Conservation (phyloP, 2,797 vertebrate genomes). For the Malurus leucopterus region DNA sequence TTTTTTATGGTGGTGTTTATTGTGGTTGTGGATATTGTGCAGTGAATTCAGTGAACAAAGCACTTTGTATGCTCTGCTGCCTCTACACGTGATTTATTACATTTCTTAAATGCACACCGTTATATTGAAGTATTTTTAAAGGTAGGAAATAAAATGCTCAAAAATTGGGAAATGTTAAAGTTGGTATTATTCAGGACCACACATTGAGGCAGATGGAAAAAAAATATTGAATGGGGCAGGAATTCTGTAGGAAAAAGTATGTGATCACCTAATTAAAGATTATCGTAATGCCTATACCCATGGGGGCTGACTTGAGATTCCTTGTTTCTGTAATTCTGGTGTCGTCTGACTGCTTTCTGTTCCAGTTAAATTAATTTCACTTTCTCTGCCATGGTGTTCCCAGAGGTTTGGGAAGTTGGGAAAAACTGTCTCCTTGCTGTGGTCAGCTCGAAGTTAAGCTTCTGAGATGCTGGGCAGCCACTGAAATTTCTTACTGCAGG, state of each 20-base stretch:
- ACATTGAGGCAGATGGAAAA: not conserved
- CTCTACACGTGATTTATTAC: not conserved
- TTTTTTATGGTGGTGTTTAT: conserved; percentile 8
- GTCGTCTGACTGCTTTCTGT: not conserved
- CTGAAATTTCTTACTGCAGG: not conserved
- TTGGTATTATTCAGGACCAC: conserved; percentile 1
- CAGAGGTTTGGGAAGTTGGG: not conserved
- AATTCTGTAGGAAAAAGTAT: not conserved
- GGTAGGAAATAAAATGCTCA: not conserved
- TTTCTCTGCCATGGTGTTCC: not conserved
- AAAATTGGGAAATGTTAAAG: conserved; percentile 11
- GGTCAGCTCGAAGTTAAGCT: not conserved
- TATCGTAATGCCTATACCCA: not conserved
- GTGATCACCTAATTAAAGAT: conserved; percentile 3
- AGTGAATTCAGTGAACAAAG: not conserved
- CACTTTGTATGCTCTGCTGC: not conserved
- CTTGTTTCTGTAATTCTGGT: not conserved
- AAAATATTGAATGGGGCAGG: not conserved
- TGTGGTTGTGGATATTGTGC: conserved; percentile 1
- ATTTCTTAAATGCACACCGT: not conserved
- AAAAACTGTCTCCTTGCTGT: too few species aligned
- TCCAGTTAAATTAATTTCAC: not conserved
- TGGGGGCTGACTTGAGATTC: not conserved
- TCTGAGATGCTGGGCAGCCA: not conserved
- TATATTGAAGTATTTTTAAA: conserved; percentile 4